Evolutionary conservation across 2,113 vertebrate species (phyloP), one percentile per base, ranked within the genome.

Genomic region (Pollimyrus isidori): DNA sequence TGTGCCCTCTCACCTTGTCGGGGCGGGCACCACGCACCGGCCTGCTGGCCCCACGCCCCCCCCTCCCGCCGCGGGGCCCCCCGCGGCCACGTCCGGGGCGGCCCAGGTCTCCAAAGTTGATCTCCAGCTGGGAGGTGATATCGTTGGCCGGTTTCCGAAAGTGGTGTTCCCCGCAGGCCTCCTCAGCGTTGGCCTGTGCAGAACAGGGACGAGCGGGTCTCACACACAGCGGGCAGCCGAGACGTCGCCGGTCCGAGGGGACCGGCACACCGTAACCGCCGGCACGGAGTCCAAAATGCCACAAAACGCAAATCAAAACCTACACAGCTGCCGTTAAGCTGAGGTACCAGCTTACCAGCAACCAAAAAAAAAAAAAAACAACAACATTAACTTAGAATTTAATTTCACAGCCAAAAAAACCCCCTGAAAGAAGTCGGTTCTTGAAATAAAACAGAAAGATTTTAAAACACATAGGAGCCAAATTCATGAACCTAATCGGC

Each of bases 141-240:
- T 99, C 98, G 17, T 99, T 99, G 91, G 98, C 98, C 1, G 98
- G 98, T 93, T 99, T 99, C 92, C 98, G 98, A 96, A 99, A 98
- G 94, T 99, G 98, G 93, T 99, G 98, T 91, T 99, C 98, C 80
- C 96, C 95, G 4, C 94, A 94, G 0, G 97, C 96, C 90, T 97
- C 97, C 69, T 99, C 98, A 3, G 96, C 93, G 0, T 96, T 94
- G 90, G 95, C 95, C 96, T 97, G 94, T 84, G 30, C 35, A 4
- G 0, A 26, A 1, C 58, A 0, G 1, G 1, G 52, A 3, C 49
- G n/a, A 62, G 56, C 26, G 1, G 1, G 17, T 69, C 5, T 48
- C 0, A 5, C 65, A 48, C 17, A 17, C 2, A 53, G 46, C 5
- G 39, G 62, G 62, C 19, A 0, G 9, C 13, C 9, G 30, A 23